Evolutionary conservation across 1,140 invertebrate genomes (phyloP), one percentile per base, ranked within the genome.

Genomic region (Berghia stephanieae): DNA sequence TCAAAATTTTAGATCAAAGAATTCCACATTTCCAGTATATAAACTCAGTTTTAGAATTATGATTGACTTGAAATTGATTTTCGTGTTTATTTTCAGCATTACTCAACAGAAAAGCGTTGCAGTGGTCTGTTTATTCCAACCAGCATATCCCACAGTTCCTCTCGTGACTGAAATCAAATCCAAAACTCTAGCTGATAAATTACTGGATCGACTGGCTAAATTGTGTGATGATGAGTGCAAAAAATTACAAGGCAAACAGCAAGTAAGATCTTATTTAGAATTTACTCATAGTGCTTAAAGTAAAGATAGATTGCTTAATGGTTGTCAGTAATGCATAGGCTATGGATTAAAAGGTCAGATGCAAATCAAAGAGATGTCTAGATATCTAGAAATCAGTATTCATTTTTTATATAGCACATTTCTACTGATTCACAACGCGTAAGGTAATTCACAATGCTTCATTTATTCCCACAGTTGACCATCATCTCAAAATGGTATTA

Each of bases 161-260:
- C 81, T 94, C 2, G 84, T 94, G 18, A 87, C 94, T n/a, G 94
- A 95, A 88, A 86, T 95, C 0, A 94, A 94, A 83, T 94, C 93
- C 81, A 94, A 93, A 87, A 92, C 92, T 46, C 86, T 94, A 6
- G 92, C 93, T 1, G 89, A 92, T 4, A 94, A 92, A 84, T 87
- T 94, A 52, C 87, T 94, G 8, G 88, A 91, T 68, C 91, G 92
- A 60, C 84, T 95, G 43, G 91, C 92, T 10, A 91, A 91, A 75
- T 86, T 94, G 8, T 93, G 92, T 84, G 94, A 95, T 80, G 91
- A 92, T 77, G 92, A 94, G 84, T 91, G 92, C 1, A 92, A 92
- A 82, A 92, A 92, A 81, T 85, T 90, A 44, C 66, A 93, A 18
- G 92, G 93, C 1, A 92, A 93, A 79, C 85, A 82, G 81, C 89